These are phyloP conservation scores for Channa striata DNA, from an alignment of 2,797 vertebrate species.

Conservation along the genomic window DNA sequence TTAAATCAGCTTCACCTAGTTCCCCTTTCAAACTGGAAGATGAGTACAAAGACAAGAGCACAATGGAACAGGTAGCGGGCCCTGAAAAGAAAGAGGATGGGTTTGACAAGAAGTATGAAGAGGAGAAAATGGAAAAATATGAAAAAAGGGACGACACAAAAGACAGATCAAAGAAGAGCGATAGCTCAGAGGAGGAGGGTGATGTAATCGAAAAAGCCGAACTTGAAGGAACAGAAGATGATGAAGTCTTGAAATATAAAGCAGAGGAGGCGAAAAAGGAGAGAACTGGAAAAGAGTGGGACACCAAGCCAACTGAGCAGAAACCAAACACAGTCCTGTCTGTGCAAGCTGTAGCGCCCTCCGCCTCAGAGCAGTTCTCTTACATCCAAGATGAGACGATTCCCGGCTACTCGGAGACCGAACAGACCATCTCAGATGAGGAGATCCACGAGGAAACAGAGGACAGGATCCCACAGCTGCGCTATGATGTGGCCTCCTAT, in stretches of 20 bases:
- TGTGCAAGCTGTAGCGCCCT: conserved; percentile 54
- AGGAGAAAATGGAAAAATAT: conserved; percentile 81
- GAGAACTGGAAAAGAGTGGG: conserved; percentile 77
- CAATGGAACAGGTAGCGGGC: conserved; percentile 73
- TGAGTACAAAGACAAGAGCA: conserved; percentile 62
- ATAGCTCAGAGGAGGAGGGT: conserved; percentile 87
- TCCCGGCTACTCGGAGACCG: conserved; percentile 96
- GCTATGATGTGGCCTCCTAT: conserved; percentile 88
- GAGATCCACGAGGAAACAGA: conserved; percentile 97
- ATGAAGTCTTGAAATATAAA: conserved; percentile 85
- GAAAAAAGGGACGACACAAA: conserved; percentile 72
- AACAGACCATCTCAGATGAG: conserved; percentile 98
- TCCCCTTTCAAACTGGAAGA: conserved; percentile 56
- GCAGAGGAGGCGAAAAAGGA: conserved; percentile 79
- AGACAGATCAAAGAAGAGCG: conserved; percentile 85
- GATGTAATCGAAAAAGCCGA: conserved; percentile 96
- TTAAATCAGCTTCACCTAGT: conserved; percentile 68
- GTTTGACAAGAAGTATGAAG: conserved; percentile 84
- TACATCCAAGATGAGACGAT: conserved; percentile 99
- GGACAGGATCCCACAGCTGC: conserved; percentile 91
- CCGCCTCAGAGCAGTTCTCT: conserved; percentile 89
- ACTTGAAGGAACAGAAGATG: conserved; percentile 92
- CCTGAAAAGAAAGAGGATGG: conserved; percentile 63
- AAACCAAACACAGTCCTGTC: conserved; percentile 44
- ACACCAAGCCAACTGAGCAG: conserved; percentile 63